Evolutionary conservation across 1,140 invertebrate species (phyloP).

Genomic region (Rhynchophorus ferrugineus): DNA sequence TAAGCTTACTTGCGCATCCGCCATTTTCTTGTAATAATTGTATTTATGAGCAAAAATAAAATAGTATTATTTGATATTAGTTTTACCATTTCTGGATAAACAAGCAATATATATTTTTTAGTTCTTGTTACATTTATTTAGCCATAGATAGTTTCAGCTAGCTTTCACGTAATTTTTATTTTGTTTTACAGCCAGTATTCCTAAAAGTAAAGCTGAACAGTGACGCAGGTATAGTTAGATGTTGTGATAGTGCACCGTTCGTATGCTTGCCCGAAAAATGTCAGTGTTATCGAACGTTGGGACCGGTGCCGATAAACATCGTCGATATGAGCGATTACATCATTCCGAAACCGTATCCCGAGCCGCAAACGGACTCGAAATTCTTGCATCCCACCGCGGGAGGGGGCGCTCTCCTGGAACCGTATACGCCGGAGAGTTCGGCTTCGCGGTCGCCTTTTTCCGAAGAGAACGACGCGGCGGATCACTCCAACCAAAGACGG

Average conservation of each 20-base stretch:
- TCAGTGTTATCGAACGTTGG: constrained; percentile 43
- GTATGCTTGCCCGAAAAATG: constrained; percentile 43
- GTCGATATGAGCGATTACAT: constrained; percentile 34
- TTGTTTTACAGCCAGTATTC: constrained; percentile 73
- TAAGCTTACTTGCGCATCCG: too few relatives aligned
- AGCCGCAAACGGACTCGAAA: constrained; percentile 40
- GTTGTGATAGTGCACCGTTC: constrained; percentile 47
- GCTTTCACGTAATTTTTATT: constrained; percentile 37
- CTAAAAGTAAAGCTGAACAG: constrained; percentile 59
- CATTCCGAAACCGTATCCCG: constrained; percentile 18
- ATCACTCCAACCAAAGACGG: constrained; percentile 8
- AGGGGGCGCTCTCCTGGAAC: constrained; percentile 48
- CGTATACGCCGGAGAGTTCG: constrained; percentile 69
- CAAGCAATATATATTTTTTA: too few relatives aligned
- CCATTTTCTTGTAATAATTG: too few relatives aligned
- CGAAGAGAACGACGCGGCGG: constrained; percentile 22
- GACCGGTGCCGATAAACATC: constrained; percentile 46
- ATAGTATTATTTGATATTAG: too few relatives aligned
- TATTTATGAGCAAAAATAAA: too few relatives aligned
- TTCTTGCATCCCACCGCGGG: constrained; percentile 48
- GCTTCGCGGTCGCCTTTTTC: constrained; percentile 64
- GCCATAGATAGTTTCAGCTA: too few relatives aligned
- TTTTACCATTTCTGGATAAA: too few relatives aligned
- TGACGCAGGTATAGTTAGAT: constrained; percentile 69
- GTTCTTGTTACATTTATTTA: too few relatives aligned